Conservation (phyloP, 2,797 vertebrate species). For the Macroramphosus scolopax region DNA sequence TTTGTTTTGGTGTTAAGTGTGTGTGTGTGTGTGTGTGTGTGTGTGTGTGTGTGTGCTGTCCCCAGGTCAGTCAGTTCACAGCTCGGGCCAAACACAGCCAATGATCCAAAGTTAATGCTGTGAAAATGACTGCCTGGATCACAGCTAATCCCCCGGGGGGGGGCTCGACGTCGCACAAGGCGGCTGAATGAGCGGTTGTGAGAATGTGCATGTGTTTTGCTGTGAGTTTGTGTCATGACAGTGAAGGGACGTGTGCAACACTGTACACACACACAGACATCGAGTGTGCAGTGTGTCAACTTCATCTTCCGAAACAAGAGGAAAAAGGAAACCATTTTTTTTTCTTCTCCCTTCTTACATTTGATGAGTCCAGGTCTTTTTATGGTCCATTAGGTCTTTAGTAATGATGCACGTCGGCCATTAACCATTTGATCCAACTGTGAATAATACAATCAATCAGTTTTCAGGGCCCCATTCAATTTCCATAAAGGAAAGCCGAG, state of each 20-base stretch:
- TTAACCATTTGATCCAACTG: conserved; percentile 16
- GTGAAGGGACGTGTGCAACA: background rate
- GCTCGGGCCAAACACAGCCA: conserved; percentile 18
- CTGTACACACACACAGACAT: background rate
- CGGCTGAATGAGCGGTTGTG: conserved; percentile 23
- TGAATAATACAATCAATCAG: conserved; percentile 14
- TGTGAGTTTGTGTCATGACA: background rate
- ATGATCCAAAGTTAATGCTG: conserved; percentile 27
- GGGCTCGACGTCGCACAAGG: conserved; percentile 5
- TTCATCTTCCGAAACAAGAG: background rate
- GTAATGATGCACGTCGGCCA: conserved; percentile 5
- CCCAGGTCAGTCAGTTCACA: conserved; percentile 20
- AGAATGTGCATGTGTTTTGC: conserved; percentile 3
- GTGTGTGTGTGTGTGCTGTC: conserved; percentile 2
- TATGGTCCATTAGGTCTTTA: conserved; percentile 28
- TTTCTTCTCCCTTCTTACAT: conserved; percentile 1
- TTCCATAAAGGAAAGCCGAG: conserved; percentile 24
- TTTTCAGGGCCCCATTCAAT: conserved; percentile 16
- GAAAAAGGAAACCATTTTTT: background rate
- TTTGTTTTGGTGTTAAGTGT: too few relatives aligned
- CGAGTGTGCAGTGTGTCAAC: too few relatives aligned
- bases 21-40: too few relatives aligned
- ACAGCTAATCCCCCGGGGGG: conserved; percentile 23
- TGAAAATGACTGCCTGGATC: conserved; percentile 27
- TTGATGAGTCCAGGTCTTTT: conserved; percentile 6